phyloP scores from a whole-genome alignment of 1,140 invertebrate species.

The Octopus bimaculoides region DNA sequence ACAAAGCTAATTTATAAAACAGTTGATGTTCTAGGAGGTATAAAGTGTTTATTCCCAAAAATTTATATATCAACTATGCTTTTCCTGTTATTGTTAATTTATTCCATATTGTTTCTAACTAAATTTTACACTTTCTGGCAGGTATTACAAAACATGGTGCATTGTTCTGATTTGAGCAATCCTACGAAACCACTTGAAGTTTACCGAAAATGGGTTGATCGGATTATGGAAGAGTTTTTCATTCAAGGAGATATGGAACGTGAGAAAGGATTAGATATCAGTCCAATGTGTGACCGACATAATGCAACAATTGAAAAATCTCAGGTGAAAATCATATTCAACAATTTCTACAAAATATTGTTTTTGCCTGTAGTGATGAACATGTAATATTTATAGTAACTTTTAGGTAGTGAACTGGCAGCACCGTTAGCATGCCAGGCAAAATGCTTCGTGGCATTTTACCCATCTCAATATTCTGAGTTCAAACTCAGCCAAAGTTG shows the following conservation, averaged over 20 bases:
- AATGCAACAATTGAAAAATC: conserved; percentile 97
- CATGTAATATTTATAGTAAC: conserved; percentile 6
- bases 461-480: too few species aligned
- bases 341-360: conserved; percentile 1
- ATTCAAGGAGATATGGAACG: conserved; percentile 90
- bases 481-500: too few species aligned
- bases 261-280: conserved; percentile 85
- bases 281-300: conserved; percentile 90
- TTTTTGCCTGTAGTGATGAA: too few species aligned
- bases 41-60: too few species aligned
- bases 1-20: too few species aligned
- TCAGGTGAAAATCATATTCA: conserved; percentile 64
- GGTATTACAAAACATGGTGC: conserved; percentile 98
- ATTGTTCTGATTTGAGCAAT: conserved; percentile 98
- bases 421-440: too few species aligned
- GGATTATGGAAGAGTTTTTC: conserved; percentile 98
- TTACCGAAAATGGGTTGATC: conserved; percentile 88
- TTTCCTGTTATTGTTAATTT: too few species aligned
- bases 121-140: conserved; percentile 49
- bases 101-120: too few species aligned
- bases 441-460: too few species aligned
- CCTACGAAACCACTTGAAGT: conserved; percentile 95
- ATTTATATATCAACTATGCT: too few species aligned
- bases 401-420: too few species aligned
- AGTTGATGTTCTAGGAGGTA: too few species aligned